phyloP scores from a whole-genome alignment of 2,797 vertebrate species.

The Dipus sagitta region DNA sequence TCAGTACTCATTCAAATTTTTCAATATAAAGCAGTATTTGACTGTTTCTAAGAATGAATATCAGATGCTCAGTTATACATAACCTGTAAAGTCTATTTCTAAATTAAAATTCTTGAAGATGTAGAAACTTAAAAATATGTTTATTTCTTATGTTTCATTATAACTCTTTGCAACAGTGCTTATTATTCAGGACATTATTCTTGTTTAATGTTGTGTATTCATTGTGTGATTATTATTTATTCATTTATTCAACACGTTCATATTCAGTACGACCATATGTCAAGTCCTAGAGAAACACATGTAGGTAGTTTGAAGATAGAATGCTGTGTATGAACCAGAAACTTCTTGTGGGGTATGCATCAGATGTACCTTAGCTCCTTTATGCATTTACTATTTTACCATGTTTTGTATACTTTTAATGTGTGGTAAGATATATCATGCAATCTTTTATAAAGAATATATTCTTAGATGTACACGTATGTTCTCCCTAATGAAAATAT shows the following conservation, averaged over 20 bases:
- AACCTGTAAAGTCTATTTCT: slow-evolving; percentile 10
- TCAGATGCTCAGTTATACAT: neutral
- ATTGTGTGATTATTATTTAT: neutral
- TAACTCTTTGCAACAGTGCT: neutral
- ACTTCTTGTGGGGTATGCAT: neutral
- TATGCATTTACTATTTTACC: slow-evolving; percentile 1
- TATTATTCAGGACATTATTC: neutral
- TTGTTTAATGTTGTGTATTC: neutral
- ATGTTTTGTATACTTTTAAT: slow-evolving; percentile 52
- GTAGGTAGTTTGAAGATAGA: neutral
- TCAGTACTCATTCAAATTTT: neutral
- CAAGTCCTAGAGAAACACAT: neutral
- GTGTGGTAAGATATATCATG: slow-evolving; percentile 25
- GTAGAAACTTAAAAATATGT: neutral
- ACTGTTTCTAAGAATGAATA: neutral
- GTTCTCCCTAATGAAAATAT: slow-evolving; percentile 55
- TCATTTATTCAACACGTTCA: neutral
- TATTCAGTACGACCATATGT: neutral
- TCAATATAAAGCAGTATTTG: neutral
- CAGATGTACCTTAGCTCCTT: neutral
- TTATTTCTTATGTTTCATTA: neutral
- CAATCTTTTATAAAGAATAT: slow-evolving; percentile 27
- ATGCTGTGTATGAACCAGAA: slow-evolving; percentile 6
- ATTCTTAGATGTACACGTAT: slow-evolving; percentile 46
- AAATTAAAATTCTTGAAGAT: neutral